Evolutionary conservation across 2,888 invertebrate genomes (phyloP).

Genomic region (Lysandra coridon): DNA sequence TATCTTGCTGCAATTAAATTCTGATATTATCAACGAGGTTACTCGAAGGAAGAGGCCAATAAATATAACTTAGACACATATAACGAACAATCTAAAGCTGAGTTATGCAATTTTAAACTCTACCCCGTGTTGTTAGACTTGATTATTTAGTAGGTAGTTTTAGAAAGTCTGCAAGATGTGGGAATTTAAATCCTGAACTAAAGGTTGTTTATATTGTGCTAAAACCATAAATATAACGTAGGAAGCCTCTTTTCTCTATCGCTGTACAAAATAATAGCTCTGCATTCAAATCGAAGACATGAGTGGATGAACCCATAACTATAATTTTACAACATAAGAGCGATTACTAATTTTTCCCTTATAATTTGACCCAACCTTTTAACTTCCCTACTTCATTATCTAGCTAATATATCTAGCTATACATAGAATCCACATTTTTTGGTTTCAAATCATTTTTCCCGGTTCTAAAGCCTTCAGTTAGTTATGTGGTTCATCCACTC

Average conservation of each 20-base stretch:
- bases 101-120: slow-evolving; percentile 7
- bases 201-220: slow-evolving; percentile 14
- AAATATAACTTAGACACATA: slow-evolving; percentile 35
- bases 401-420: too few relatives aligned
- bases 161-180: slow-evolving; percentile 23
- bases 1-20: not conserved
- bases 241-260: not conserved
- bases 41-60: slow-evolving; percentile 44
- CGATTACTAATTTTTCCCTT: too few relatives aligned
- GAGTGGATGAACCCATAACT: too few relatives aligned
- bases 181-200: slow-evolving; percentile 17
- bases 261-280: not conserved
- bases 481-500: too few relatives aligned
- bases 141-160: slow-evolving; percentile 1
- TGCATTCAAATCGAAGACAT: too few relatives aligned
- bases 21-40: slow-evolving; percentile 47
- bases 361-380: too few relatives aligned
- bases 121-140: not conserved
- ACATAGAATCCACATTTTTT: too few relatives aligned
- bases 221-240: not conserved
- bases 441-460: too few relatives aligned
- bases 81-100: slow-evolving; percentile 32
- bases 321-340: too few relatives aligned
- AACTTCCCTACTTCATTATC: too few relatives aligned
- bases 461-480: too few relatives aligned